phyloP scores from a whole-genome alignment of 2,888 invertebrate genomes.

The Ceratothoa steindachneri region DNA sequence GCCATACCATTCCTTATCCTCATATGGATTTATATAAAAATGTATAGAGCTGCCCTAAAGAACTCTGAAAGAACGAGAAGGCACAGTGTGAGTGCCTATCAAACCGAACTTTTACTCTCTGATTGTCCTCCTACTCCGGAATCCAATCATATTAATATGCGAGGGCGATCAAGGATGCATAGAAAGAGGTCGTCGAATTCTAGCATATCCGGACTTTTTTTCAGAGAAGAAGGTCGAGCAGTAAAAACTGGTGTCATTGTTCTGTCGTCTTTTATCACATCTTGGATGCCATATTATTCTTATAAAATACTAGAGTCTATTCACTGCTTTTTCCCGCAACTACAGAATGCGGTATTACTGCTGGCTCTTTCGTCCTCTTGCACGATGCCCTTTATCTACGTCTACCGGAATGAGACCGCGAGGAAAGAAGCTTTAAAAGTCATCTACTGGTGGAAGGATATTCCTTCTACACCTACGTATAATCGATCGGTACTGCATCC shows the following conservation, averaged over 20 bases:
- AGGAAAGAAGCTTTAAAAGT: constrained; percentile 52
- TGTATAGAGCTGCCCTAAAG: constrained; percentile 56
- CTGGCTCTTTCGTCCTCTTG: constrained; percentile 55
- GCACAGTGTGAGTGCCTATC: constrained; percentile 54
- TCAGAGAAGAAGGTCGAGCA: constrained; percentile 58
- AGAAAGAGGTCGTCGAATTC: constrained; percentile 54
- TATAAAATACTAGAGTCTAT: constrained; percentile 50
- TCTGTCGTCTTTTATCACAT: constrained; percentile 56
- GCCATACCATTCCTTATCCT: constrained; percentile 56
- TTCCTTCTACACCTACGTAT: constrained; percentile 30
- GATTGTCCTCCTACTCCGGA: constrained; percentile 35
- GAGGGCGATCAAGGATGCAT: constrained; percentile 37
- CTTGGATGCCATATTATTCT: constrained; percentile 57
- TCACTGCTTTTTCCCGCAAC: constrained; percentile 46
- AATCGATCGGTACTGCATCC: constrained; percentile 27
- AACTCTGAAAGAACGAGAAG: constrained; percentile 57
- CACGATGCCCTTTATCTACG: constrained; percentile 58
- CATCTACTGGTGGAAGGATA: constrained; percentile 50
- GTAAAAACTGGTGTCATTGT: constrained; percentile 58
- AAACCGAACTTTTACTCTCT: constrained; percentile 35
- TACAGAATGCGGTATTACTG: constrained; percentile 48
- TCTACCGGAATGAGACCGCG: constrained; percentile 56
- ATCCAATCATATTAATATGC: constrained; percentile 32
- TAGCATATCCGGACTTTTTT: constrained; percentile 55
- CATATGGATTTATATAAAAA: constrained; percentile 56